These are phyloP conservation scores for Caenorhabditis angaria DNA, from an alignment of 2,888 invertebrate genomes.

Conservation along the genomic window DNA sequence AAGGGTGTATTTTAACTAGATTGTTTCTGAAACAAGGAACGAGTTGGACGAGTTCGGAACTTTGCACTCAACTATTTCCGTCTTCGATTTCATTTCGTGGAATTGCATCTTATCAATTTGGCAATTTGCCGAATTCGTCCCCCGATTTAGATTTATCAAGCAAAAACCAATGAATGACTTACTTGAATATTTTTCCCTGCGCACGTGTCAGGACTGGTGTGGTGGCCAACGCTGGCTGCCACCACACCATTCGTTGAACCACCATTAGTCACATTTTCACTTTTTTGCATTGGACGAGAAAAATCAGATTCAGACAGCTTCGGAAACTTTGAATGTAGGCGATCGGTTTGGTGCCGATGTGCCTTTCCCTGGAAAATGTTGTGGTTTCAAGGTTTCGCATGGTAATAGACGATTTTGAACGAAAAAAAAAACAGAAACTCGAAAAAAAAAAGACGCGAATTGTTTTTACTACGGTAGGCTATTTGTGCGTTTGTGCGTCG, in stretches of 20 bases:
- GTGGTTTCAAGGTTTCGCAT: neutral
- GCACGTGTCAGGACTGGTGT: slow-evolving; percentile 44
- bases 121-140: neutral
- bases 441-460: too few relatives aligned
- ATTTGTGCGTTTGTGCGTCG: too few relatives aligned
- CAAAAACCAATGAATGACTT: neutral
- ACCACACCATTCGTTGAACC: slow-evolving; percentile 38
- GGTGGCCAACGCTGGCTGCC: slow-evolving; percentile 20
- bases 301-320: slow-evolving; percentile 51
- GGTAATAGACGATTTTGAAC: too few relatives aligned
- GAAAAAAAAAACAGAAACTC: too few relatives aligned
- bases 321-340: slow-evolving; percentile 48
- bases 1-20: too few relatives aligned
- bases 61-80: too few relatives aligned
- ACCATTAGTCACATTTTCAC: slow-evolving; percentile 47
- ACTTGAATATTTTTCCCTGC: slow-evolving; percentile 31
- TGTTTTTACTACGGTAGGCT: too few relatives aligned
- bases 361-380: slow-evolving; percentile 43
- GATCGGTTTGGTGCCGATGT: slow-evolving; percentile 49
- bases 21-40: too few relatives aligned
- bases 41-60: too few relatives aligned
- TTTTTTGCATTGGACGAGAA: slow-evolving; percentile 54
- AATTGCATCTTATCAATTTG: neutral
- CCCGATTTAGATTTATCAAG: neutral
- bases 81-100: neutral